Percentiles rank a stretch among this genome's conserved stretches.
These are phyloP conservation scores for Tonatia bakeri DNA, from an alignment of 2,113 vertebrate species.

Conservation along the genomic window DNA sequence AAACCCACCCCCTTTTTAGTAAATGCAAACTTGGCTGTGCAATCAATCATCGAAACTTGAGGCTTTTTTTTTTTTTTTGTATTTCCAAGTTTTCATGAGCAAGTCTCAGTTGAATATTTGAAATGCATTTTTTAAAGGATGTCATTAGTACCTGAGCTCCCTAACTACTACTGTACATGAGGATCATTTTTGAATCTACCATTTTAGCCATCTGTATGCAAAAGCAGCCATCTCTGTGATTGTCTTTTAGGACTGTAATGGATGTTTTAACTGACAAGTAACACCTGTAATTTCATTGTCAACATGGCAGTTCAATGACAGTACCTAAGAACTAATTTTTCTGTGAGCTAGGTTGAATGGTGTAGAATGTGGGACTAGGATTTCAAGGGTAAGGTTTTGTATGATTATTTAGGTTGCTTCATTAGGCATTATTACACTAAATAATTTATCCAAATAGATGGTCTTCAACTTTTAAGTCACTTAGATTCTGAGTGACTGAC, in stretches of 20 bases:
- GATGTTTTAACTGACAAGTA: slow-evolving; percentile 40
- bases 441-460: slow-evolving; percentile 50
- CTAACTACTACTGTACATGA: slow-evolving; percentile 46
- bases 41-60: slow-evolving; percentile 74
- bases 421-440: slow-evolving; percentile 56
- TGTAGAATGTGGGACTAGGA: background rate
- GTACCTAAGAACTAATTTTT: slow-evolving; percentile 26
- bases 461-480: slow-evolving; percentile 58
- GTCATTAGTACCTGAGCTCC: slow-evolving; percentile 72
- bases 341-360: background rate
- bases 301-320: slow-evolving; percentile 6
- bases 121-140: slow-evolving; percentile 69
- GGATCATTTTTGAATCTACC: slow-evolving; percentile 25
- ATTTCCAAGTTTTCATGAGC: slow-evolving; percentile 66
- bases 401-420: slow-evolving; percentile 59
- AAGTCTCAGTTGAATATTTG: slow-evolving; percentile 70
- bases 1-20: slow-evolving; percentile 65
- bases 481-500: slow-evolving; percentile 57
- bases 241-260: background rate
- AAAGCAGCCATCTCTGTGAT: background rate
- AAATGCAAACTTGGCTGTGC: slow-evolving; percentile 50
- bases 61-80: slow-evolving; percentile 31
- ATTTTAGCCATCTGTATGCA: background rate
- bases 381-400: slow-evolving; percentile 46
- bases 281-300: slow-evolving; percentile 43